These are phyloP conservation scores for Synodontis membranacea DNA, from an alignment of 2,113 vertebrate genomes.

Conservation along the genomic window DNA sequence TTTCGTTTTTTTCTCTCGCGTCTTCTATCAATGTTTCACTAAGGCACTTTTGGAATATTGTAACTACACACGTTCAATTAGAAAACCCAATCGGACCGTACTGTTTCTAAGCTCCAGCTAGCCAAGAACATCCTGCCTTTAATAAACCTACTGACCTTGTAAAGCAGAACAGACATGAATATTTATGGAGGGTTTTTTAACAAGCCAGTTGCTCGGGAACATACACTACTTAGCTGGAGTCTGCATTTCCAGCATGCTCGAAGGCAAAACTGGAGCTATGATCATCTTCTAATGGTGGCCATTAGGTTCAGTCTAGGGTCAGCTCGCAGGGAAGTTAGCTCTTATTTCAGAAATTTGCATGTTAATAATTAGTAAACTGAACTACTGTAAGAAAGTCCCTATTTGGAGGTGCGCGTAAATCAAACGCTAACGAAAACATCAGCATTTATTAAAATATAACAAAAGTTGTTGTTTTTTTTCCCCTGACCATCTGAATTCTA, in stretches of 20 bases:
- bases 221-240: neutral
- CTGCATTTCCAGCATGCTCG: neutral
- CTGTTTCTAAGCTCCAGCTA: neutral
- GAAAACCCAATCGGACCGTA: neutral
- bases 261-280: neutral
- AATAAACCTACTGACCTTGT: constrained; percentile 3
- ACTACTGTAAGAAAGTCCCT: neutral
- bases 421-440: neutral
- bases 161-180: constrained; percentile 1
- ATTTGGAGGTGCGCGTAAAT: neutral
- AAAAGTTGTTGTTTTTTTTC: neutral
- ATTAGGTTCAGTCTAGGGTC: neutral
- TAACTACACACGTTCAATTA: neutral
- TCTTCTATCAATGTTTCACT: neutral
- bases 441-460: neutral
- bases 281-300: constrained; percentile 6
- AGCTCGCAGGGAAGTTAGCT: neutral
- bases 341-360: neutral
- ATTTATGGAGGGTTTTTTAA: constrained; percentile 11
- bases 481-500: too few species aligned
- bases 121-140: neutral
- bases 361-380: neutral
- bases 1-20: neutral
- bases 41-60: neutral
- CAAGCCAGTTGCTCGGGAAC: constrained; percentile 21